phyloP scores from a whole-genome alignment of 2,797 vertebrate genomes.

The Paguma larvata region DNA sequence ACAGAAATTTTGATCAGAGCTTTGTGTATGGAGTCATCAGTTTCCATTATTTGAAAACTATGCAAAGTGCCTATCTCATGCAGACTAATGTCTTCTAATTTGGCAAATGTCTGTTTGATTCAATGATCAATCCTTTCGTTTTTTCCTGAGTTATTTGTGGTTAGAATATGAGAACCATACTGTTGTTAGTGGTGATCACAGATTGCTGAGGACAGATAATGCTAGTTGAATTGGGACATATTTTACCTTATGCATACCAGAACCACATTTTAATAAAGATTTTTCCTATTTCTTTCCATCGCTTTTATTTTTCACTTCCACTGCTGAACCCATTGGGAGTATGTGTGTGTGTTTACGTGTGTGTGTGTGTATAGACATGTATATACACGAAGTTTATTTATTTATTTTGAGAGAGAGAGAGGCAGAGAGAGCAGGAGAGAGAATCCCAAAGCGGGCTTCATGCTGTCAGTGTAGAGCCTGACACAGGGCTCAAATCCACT shows the following conservation, averaged over 20 bases:
- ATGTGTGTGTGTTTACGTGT: too few species aligned
- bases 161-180: constrained; percentile 78
- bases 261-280: constrained; percentile 20
- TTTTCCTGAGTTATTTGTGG: constrained; percentile 73
- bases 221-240: background rate
- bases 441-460: too few species aligned
- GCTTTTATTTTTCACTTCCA: background rate
- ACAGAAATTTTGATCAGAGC: background rate
- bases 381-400: too few species aligned
- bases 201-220: background rate
- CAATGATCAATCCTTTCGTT: constrained; percentile 74
- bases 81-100: constrained; percentile 80
- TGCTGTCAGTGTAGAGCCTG: too few species aligned
- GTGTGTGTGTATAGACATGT: too few species aligned
- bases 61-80: background rate
- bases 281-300: background rate
- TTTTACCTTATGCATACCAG: background rate
- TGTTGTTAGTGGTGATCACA: background rate
- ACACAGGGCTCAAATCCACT: too few species aligned
- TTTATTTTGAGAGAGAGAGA: too few species aligned
- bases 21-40: background rate
- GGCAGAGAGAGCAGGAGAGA: too few species aligned
- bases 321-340: background rate
- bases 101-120: constrained; percentile 80
- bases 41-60: constrained; percentile 43